phyloP scores from a whole-genome alignment of 2,113 vertebrate species.

The Brachypodius melanocephalos region DNA sequence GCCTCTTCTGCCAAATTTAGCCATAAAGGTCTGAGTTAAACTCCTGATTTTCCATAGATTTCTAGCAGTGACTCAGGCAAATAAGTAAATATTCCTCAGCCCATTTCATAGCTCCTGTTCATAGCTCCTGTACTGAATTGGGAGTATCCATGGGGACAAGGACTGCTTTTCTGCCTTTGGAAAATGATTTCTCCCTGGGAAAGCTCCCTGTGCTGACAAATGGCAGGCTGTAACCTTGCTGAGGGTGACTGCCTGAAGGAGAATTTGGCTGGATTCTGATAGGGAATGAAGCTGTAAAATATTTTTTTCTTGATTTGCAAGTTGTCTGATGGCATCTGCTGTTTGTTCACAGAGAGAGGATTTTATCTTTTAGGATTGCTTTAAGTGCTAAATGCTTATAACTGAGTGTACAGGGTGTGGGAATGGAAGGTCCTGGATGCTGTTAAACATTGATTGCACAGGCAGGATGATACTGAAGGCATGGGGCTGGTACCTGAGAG shows the following conservation, averaged over 20 bases:
- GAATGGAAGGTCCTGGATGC: background rate
- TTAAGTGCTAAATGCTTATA: background rate
- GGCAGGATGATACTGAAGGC: background rate
- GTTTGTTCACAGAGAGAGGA: background rate
- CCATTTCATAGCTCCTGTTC: background rate
- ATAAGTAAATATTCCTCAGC: background rate
- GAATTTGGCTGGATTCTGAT: background rate
- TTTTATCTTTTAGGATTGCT: background rate
- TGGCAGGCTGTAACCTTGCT: background rate
- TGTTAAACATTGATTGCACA: background rate
- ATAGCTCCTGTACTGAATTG: no score
- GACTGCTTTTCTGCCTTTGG: background rate
- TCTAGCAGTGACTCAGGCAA: background rate
- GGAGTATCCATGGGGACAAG: background rate
- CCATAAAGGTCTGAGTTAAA: background rate
- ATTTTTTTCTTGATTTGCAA: background rate
- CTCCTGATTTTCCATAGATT: background rate
- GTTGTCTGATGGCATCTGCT: conserved; percentile 9
- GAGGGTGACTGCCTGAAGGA: background rate
- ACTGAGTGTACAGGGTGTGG: background rate
- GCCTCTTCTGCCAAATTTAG: background rate
- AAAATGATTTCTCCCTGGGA: background rate
- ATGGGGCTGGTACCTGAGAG: background rate
- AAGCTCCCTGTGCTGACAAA: background rate
- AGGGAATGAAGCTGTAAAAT: background rate